These are phyloP conservation scores for Zaprionus kolodkinae DNA, from an alignment of 1,140 invertebrate species.

Conservation along the genomic window DNA sequence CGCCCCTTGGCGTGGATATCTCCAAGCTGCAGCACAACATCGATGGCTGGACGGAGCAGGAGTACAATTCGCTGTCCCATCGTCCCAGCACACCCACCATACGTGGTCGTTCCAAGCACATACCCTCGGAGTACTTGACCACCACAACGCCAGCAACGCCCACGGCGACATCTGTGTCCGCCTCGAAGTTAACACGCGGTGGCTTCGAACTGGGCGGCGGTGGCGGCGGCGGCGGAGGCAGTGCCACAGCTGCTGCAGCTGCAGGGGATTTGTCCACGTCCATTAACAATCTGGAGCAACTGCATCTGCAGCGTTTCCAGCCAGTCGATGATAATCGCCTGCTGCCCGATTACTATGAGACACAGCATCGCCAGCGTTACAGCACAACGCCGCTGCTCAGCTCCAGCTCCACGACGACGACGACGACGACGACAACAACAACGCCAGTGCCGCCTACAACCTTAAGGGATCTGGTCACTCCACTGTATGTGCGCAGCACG, in stretches of 20 bases:
- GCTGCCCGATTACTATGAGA: slow-evolving; percentile 58
- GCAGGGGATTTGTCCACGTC: slow-evolving; percentile 68
- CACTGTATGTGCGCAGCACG: slow-evolving; percentile 61
- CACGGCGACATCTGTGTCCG: slow-evolving; percentile 47
- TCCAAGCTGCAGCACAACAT: slow-evolving; percentile 91
- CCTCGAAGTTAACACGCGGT: slow-evolving; percentile 74
- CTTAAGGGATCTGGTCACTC: slow-evolving; percentile 40
- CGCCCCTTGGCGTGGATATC: slow-evolving; percentile 87
- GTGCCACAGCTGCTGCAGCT: slow-evolving; percentile 65
- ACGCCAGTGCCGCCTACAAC: not conserved
- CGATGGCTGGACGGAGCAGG: slow-evolving; percentile 93
- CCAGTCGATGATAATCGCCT: slow-evolving; percentile 68
- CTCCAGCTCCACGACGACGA: slow-evolving; percentile 18
- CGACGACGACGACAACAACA: not conserved
- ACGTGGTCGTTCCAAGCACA: slow-evolving; percentile 88
- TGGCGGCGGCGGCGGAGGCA: not conserved
- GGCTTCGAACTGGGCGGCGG: slow-evolving; percentile 59
- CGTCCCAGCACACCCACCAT: slow-evolving; percentile 86
- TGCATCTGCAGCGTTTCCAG: slow-evolving; percentile 65
- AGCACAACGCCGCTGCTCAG: slow-evolving; percentile 19
- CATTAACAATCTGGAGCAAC: slow-evolving; percentile 75
- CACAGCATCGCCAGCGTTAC: slow-evolving; percentile 21
- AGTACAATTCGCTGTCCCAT: slow-evolving; percentile 86
- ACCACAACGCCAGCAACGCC: slow-evolving; percentile 83
- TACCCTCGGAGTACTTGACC: slow-evolving; percentile 91